These are phyloP conservation scores for Phalacrocorax brasilianus DNA, from an alignment of 2,113 vertebrate genomes.

Conservation along the genomic window DNA sequence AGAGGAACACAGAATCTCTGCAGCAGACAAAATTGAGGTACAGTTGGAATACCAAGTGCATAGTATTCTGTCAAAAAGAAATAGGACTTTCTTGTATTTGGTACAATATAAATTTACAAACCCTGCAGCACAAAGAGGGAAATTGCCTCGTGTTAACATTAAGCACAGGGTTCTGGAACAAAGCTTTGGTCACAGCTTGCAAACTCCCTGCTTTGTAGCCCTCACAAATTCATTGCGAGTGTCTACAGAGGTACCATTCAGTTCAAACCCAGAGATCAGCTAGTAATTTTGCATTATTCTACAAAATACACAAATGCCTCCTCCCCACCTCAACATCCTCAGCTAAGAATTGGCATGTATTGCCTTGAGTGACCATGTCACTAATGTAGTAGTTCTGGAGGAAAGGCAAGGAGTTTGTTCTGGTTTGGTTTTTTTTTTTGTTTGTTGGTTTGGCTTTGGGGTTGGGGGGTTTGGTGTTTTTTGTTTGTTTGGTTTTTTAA, in stretches of 20 bases:
- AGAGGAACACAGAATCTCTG: background rate
- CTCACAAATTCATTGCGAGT: background rate
- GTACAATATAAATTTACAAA: slow-evolving; percentile 11
- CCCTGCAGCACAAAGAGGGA: background rate
- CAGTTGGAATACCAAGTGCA: background rate
- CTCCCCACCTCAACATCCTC: background rate
- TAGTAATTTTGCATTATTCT: background rate
- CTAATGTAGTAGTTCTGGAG: background rate
- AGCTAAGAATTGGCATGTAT: background rate
- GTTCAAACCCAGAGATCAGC: background rate
- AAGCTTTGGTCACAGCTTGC: slow-evolving; percentile 11
- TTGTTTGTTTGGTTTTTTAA: background rate
- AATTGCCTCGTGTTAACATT: background rate
- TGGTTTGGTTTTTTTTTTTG: background rate
- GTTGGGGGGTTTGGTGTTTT: no score
- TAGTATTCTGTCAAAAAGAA: background rate
- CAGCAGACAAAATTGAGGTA: background rate
- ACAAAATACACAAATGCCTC: background rate
- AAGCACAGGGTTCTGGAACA: background rate
- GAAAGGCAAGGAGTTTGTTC: background rate
- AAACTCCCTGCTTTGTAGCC: background rate
- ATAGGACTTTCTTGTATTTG: background rate
- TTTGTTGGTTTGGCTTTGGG: no score
- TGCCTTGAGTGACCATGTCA: background rate
- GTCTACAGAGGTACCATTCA: background rate